A percentile compares a stretch with the other conserved stretches of the same genome.
phyloP scores from a whole-genome alignment of 2,888 invertebrate species.

The Itoplectis maculator region DNA sequence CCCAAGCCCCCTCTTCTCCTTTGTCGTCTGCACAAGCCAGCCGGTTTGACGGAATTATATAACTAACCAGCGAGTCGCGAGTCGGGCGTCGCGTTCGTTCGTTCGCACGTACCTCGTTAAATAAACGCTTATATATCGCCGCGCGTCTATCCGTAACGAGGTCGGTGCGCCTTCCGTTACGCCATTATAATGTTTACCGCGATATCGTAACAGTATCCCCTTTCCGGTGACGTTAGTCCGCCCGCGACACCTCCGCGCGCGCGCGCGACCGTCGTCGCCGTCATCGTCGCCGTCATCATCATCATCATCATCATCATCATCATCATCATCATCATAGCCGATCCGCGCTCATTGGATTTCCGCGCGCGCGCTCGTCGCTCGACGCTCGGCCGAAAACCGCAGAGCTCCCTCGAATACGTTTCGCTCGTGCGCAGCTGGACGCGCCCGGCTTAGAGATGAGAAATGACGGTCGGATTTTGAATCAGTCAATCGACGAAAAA shows the following conservation, averaged over 20 bases:
- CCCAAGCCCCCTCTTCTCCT: too few relatives aligned
- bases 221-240: constrained; percentile 57
- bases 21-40: constrained; percentile 38
- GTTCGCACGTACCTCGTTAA: constrained; percentile 62
- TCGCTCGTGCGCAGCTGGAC: not conserved
- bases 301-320: not conserved
- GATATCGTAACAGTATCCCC: constrained; percentile 59
- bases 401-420: not conserved
- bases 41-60: constrained; percentile 64
- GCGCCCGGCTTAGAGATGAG: too few relatives aligned
- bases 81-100: constrained; percentile 49
- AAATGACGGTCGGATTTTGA: too few relatives aligned
- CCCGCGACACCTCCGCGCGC: constrained; percentile 21
- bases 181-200: constrained; percentile 65
- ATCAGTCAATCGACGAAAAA: too few relatives aligned
- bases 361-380: not conserved
- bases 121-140: constrained; percentile 60
- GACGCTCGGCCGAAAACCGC: not conserved
- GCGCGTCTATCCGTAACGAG: constrained; percentile 66
- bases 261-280: not conserved
- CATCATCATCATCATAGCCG: not conserved
- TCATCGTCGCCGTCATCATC: constrained; percentile 12
- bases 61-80: constrained; percentile 48
- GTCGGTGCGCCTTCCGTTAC: constrained; percentile 65
- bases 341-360: not conserved